These are phyloP conservation scores for Brachypodius melanocephalos DNA, from an alignment of 2,113 vertebrate species.

Conservation along the genomic window DNA sequence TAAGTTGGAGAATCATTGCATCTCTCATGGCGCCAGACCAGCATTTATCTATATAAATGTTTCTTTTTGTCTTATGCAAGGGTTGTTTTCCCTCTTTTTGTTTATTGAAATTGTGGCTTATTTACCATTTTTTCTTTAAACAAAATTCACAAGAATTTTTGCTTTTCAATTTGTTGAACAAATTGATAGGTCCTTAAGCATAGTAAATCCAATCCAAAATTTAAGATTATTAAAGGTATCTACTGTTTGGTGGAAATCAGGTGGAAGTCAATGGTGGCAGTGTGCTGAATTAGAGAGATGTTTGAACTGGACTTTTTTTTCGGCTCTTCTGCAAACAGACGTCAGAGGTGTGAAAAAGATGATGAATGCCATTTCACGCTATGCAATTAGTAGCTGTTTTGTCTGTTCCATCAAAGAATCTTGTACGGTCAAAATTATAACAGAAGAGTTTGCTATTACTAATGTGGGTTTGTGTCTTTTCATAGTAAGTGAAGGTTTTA, in stretches of 20 bases:
- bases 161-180: background rate
- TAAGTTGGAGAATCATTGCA: background rate
- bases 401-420: background rate
- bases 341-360: background rate
- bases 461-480: background rate
- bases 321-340: background rate
- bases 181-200: background rate
- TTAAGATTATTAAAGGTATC: background rate
- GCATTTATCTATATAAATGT: background rate
- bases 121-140: constrained; percentile 15
- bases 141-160: background rate
- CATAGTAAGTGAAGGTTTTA: background rate
- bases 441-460: background rate
- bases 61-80: background rate
- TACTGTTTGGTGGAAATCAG: background rate
- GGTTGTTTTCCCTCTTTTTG: background rate
- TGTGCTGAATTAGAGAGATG: background rate
- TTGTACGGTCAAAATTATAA: background rate
- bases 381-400: background rate
- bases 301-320: background rate
- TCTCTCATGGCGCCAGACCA: constrained; percentile 8
- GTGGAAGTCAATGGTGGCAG: background rate
- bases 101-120: background rate
- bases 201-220: background rate
- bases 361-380: background rate